phyloP scores from a whole-genome alignment of 2,113 vertebrate genomes.

The Gallinago media region DNA sequence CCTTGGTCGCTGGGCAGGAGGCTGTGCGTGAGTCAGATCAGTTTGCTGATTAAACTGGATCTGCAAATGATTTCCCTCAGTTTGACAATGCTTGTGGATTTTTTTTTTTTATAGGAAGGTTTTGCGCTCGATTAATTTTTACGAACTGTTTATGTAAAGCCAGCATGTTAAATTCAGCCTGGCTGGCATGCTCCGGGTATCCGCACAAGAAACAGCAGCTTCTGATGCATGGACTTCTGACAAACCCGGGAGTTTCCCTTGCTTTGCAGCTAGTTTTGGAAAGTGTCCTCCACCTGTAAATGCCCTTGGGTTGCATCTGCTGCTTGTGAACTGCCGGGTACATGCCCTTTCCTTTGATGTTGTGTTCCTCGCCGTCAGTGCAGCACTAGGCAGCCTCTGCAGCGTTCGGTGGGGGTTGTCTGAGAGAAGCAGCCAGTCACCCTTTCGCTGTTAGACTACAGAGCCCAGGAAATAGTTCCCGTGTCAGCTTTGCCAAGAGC shows the following conservation, averaged over 20 bases:
- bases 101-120: not conserved
- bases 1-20: not conserved
- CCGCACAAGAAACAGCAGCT: not conserved
- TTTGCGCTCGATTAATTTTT: accelerated
- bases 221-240: accelerated
- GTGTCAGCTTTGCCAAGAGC: not conserved
- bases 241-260: not conserved
- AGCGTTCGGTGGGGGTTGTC: accelerated
- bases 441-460: accelerated
- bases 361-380: accelerated
- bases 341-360: accelerated
- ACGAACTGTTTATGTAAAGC: not conserved
- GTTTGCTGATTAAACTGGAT: not conserved
- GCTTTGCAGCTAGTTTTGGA: not conserved
- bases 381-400: accelerated
- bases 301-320: too few species aligned
- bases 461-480: accelerated
- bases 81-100: not conserved
- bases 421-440: not conserved
- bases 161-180: not conserved
- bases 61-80: not conserved
- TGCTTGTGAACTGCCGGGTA: not conserved
- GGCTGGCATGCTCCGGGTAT: not conserved
- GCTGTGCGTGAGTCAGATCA: accelerated
- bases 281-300: not conserved